Conservation (phyloP, 2,888 invertebrate species). For the Drosophila putrida region DNA sequence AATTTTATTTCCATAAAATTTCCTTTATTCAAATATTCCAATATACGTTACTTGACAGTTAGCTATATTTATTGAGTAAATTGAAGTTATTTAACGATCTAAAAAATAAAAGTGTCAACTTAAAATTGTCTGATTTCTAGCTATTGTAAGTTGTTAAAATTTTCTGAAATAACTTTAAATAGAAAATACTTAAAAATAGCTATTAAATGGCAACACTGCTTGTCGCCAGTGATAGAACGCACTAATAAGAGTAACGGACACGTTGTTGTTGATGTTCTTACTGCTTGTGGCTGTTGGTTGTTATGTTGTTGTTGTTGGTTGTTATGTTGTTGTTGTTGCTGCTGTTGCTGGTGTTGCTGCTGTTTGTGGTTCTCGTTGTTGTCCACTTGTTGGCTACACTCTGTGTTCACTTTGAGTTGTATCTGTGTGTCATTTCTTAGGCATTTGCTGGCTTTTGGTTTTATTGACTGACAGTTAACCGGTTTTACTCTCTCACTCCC, state of each 20-base stretch:
- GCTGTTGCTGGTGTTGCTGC: slow-evolving; percentile 18
- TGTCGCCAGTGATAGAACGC: slow-evolving; percentile 16
- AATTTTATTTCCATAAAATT: no score
- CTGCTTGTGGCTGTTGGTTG: slow-evolving; percentile 18
- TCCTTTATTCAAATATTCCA: no score
- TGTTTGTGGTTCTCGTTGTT: slow-evolving; percentile 24
- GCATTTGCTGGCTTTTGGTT: slow-evolving; percentile 68
- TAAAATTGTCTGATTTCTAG: no score
- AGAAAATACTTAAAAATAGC: no score
- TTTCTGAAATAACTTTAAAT: no score
- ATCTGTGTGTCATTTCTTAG: slow-evolving; percentile 69
- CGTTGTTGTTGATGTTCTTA: slow-evolving; percentile 14
- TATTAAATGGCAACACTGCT: no score
- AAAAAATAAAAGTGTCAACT: no score
- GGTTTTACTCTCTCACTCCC: slow-evolving; percentile 42
- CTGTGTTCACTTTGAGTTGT: slow-evolving; percentile 31
- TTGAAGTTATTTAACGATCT: no score
- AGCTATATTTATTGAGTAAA: no score
- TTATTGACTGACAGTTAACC: slow-evolving; percentile 65
- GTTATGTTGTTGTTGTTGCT: slow-evolving; percentile 16
- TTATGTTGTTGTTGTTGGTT: background rate
- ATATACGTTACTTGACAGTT: no score
- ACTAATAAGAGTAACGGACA: slow-evolving; percentile 49
- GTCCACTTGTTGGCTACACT: slow-evolving; percentile 63
- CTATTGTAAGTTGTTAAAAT: no score